Evolutionary conservation across 2,113 vertebrate genomes (phyloP).

Genomic region (Etheostoma cragini): DNA sequence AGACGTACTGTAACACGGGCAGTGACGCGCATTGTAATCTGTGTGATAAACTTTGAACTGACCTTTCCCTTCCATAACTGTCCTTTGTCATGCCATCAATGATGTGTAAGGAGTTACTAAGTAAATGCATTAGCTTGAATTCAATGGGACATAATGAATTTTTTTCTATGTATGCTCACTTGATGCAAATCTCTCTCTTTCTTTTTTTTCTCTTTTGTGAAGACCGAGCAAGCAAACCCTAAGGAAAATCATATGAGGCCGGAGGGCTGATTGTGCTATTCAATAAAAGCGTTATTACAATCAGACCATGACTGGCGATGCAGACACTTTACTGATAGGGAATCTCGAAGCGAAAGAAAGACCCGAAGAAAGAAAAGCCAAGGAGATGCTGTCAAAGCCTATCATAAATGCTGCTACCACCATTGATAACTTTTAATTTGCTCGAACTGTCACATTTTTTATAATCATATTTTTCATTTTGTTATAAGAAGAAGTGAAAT

Average conservation of each 20-base stretch:
- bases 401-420: constrained; percentile 42
- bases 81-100: not conserved
- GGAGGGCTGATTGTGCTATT: constrained; percentile 75
- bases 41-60: constrained; percentile 11
- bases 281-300: constrained; percentile 76
- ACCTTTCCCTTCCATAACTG: constrained; percentile 11
- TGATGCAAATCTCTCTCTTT: constrained; percentile 53
- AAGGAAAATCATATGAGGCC: constrained; percentile 62
- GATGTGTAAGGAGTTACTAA: constrained; percentile 16
- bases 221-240: constrained; percentile 53
- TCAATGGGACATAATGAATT: constrained; percentile 55
- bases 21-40: not conserved
- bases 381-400: constrained; percentile 64
- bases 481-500: constrained; percentile 56
- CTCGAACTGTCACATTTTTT: constrained; percentile 49
- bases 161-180: constrained; percentile 45
- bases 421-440: constrained; percentile 80
- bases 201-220: constrained; percentile 43
- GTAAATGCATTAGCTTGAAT: constrained; percentile 49
- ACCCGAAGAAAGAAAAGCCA: constrained; percentile 56
- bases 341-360: constrained; percentile 55
- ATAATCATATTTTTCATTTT: constrained; percentile 13
- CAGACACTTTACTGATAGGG: constrained; percentile 75
- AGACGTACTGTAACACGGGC: too few species aligned
- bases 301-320: constrained; percentile 67